Conservation (phyloP, 2,797 vertebrate species). For the Lutjanus campechanus region DNA sequence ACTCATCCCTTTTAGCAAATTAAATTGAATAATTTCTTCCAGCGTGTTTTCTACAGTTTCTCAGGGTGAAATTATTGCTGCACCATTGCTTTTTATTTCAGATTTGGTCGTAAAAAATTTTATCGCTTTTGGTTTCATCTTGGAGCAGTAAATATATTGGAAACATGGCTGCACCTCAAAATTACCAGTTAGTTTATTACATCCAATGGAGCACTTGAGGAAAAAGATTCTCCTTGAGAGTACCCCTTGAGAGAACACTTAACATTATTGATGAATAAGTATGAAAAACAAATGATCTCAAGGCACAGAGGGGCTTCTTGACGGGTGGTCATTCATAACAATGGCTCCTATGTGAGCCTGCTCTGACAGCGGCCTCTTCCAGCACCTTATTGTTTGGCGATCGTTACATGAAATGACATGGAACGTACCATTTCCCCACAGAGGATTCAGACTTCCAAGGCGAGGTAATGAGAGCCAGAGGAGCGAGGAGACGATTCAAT, state of each 20-base stretch:
- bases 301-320: not conserved
- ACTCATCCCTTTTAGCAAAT: conserved; percentile 4
- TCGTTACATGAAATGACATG: conserved; percentile 58
- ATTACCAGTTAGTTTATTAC: conserved; percentile 17
- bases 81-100: conserved; percentile 28
- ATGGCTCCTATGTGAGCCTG: conserved; percentile 22
- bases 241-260: not conserved
- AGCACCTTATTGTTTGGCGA: conserved; percentile 63
- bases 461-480: conserved; percentile 79
- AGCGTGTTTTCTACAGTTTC: conserved; percentile 22
- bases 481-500: conserved; percentile 69
- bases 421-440: conserved; percentile 53
- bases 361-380: conserved; percentile 37
- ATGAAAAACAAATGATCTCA: conserved; percentile 4
- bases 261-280: not conserved
- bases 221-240: not conserved
- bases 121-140: conserved; percentile 30
- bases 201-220: conserved; percentile 1
- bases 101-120: conserved; percentile 18
- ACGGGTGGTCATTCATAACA: conserved; percentile 28
- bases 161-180: conserved; percentile 22
- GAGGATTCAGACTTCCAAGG: conserved; percentile 42
- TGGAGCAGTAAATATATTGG: conserved; percentile 17
- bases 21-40: not conserved
- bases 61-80: conserved; percentile 17